These are phyloP conservation scores for Premnoplex brunnescens DNA, from an alignment of 2,797 vertebrate genomes.

Conservation along the genomic window DNA sequence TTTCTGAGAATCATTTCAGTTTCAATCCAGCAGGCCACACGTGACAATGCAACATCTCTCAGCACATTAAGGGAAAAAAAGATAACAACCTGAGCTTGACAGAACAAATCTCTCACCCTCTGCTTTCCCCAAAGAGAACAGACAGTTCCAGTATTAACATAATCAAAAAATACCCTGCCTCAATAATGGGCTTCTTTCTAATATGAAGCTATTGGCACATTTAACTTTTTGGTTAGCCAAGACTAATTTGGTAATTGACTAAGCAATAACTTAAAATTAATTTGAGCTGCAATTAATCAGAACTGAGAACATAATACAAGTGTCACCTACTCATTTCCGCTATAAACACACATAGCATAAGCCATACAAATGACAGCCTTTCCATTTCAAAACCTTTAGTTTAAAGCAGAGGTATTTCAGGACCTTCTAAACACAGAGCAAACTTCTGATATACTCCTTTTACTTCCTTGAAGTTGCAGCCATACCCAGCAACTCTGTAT, in stretches of 20 bases:
- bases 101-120: neutral
- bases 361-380: neutral
- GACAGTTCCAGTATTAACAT: neutral
- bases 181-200: neutral
- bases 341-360: neutral
- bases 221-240: neutral
- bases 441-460: neutral
- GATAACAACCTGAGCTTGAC: neutral
- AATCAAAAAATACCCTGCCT: neutral
- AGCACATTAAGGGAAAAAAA: neutral
- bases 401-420: neutral
- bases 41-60: constrained; percentile 10
- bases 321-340: neutral
- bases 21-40: neutral
- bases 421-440: neutral
- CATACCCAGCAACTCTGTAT: neutral
- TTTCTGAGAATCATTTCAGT: neutral
- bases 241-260: neutral
- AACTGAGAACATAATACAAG: neutral
- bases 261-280: neutral
- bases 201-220: neutral
- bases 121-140: neutral
- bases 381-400: neutral
- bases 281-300: neutral
- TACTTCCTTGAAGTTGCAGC: neutral